Base-by-base conservation (phyloP, 2,888 invertebrate genomes). In the Drosophila anomalipes region DNA sequence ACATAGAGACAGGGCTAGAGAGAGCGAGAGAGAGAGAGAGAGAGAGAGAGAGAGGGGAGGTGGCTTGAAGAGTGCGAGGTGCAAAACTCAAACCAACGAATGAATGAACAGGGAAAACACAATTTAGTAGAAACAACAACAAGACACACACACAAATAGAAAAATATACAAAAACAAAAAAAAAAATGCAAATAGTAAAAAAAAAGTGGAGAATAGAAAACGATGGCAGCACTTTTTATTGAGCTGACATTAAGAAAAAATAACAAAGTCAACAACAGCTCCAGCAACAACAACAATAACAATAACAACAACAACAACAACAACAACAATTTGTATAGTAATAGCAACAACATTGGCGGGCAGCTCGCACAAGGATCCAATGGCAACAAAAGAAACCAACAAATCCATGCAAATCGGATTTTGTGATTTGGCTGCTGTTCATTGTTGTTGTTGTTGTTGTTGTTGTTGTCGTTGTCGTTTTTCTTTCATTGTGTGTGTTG, bases 351-450 rank as follows among this genome's bases (percentile, higher is more conserved):
- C 79, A 79, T 79, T 82, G 79, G 69, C 69, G 60, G 60, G 79
- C 74, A 82, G 75, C 75, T 56, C 81, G 73, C 57, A 57, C 82
- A 86, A 79, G 91, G 76, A 91, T 90, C 83, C 89, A 72, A 66
- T 77, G 89, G 77, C 80, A 88, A 81, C 79, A 89, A 79, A 84
- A 74, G 88, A 86, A 86, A 82, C 90, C 89, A 91, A 91, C 85
- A 92, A 92, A 92, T 92, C 92, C 91, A 91, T 92, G 91, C 86
- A 92, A 92, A 92, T 92, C 93, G 89, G 93, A 92, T 92, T 92
- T 92, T 89, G 79, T 91, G 86, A 91, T 90, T 90, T 92, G 81
- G 84, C 75, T 79, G 79, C 74, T 79, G 73, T 69, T 78, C 77
- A 52, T 44, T 70, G 59, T 64, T 57, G 53, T 70, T 62, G 30